Evolutionary conservation across 2,888 invertebrate genomes (phyloP), one percentile per base, ranked within the genome.

Genomic region (Koerneria pararmatus): DNA sequence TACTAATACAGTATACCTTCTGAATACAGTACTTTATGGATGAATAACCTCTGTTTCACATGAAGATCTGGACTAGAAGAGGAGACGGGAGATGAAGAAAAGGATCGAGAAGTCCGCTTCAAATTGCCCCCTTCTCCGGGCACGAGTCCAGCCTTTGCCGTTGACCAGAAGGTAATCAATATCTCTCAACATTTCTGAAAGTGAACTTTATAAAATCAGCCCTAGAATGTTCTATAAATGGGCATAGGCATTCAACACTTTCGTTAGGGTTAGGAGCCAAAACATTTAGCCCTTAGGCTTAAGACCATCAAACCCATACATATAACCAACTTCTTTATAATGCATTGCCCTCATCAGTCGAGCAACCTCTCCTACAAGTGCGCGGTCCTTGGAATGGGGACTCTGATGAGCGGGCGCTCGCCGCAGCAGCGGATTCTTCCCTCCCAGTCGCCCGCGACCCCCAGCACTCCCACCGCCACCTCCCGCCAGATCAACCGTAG

Each of bases 351-450:
- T 35, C 0, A 6, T 58, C 8, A 3, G 11, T 69, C 63, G 48
- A 41, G 68, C 68, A 74, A 76, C 62, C 46, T 69, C 27, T 76
- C 76, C 19, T 77, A 77, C 58, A 71, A 72, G 34, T 71, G 74
- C 57, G 77, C 75, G 11, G 73, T 77, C 71, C 70, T 74, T 19
- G 69, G 65, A 19, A 76, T 76, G 76, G 32, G 46, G 32, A 65
- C 69, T 24, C 68, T 70, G 34, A 71, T 72, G 65, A 74, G 73
- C 4, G 75, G 75, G 29, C 35, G 73, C 24, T 75, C 75, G 1
- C 75, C 75, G 19, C 70, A 70, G 34, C 69, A 69, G 57, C 37
- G 64, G 37, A 27, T 19, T 34, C 67, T 24, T 32, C 66, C 29
- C 67, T 67, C 1, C 31, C 63, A 5, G 32, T n/a, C 31, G 29